Percentiles rank a stretch among this genome's conserved stretches.
These are phyloP conservation scores for Chloroceryle inda DNA, from an alignment of 2,797 vertebrate species.

Conservation along the genomic window DNA sequence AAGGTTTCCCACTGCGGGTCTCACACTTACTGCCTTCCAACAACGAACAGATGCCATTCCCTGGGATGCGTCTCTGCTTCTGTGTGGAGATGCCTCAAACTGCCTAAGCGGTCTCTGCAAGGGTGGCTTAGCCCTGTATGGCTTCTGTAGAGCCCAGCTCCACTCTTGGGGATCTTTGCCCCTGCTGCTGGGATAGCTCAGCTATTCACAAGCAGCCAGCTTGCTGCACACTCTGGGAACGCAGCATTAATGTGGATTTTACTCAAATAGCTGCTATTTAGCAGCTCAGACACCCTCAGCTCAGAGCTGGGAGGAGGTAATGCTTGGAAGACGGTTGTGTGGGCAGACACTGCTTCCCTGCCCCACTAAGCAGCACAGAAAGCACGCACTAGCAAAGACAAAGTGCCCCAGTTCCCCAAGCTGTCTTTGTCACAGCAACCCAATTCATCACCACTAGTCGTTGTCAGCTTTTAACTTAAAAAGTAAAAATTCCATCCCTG, in stretches of 20 bases:
- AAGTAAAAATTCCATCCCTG: not conserved
- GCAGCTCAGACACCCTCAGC: not conserved
- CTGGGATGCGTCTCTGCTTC: accelerated
- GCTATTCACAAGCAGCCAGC: not conserved
- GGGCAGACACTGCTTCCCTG: not conserved
- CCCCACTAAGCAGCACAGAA: accelerated
- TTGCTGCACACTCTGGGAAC: accelerated
- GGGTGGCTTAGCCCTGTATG: not conserved
- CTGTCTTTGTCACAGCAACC: not conserved
- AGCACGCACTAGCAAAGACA: not conserved
- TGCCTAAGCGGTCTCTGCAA: not conserved
- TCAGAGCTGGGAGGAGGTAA: accelerated
- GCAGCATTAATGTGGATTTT: not conserved
- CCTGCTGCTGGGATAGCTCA: not conserved
- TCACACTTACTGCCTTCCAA: not conserved
- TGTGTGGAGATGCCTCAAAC: accelerated
- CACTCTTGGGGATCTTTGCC: not conserved
- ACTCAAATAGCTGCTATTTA: not conserved
- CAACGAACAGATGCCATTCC: accelerated
- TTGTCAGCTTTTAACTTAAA: not conserved
- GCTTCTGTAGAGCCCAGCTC: not conserved
- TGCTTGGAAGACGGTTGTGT: not conserved
- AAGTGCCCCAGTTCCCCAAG: not conserved
- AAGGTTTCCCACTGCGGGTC: not conserved
- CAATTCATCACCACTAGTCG: not conserved